Base-by-base conservation (phyloP, 1,140 invertebrate genomes). In the Diorhabda elongata region DNA sequence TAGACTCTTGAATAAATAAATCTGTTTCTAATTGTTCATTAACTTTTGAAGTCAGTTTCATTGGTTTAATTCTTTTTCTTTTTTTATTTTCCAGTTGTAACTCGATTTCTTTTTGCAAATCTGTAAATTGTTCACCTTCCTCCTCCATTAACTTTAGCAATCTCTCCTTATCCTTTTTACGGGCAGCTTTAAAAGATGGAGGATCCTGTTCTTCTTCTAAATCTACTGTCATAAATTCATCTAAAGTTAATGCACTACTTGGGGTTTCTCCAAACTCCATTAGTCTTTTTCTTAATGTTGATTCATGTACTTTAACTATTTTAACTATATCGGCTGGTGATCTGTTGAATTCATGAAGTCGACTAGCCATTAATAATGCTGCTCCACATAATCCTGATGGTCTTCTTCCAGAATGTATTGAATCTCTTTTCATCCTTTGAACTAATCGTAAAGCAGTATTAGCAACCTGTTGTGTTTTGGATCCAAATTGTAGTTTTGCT, bases 151-250 rank as follows among this genome's bases (percentile, higher is more conserved):
- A 77, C 83, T 87, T 91, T 77, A 91, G 88, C 61, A 93, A 80
- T 58, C 91, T 81, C 79, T 95, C 92, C 66, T 91, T 90, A 78
- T 96, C 93, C 76, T 94, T 94, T 79, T 91, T 90, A 60, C 94
- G 85, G 0, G 95, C 93, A 3, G 90, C 91, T 83, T 93, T 96
- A 78, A 96, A 99, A 0, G 94, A 92, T 0, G 96, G 96, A 43
- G 97, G 97, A 84, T 98, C 97, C 79, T 96, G 93, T 78, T 98
- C 96, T 75, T 97, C 94, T 80, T 98, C 96, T 64, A 99, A 84
- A 82, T 99, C 97, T 4, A 99, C 93, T 1, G 89, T 93, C 90
- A 98, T 94, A 79, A 99, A 99, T 83, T 99, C 96, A 71, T 99
- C 96, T 5, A 98, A 84, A 0, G 97, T 98, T 42, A 99, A 82